These are phyloP conservation scores for Nycticebus coucang DNA, from an alignment of 2,113 vertebrate genomes.

Conservation along the genomic window DNA sequence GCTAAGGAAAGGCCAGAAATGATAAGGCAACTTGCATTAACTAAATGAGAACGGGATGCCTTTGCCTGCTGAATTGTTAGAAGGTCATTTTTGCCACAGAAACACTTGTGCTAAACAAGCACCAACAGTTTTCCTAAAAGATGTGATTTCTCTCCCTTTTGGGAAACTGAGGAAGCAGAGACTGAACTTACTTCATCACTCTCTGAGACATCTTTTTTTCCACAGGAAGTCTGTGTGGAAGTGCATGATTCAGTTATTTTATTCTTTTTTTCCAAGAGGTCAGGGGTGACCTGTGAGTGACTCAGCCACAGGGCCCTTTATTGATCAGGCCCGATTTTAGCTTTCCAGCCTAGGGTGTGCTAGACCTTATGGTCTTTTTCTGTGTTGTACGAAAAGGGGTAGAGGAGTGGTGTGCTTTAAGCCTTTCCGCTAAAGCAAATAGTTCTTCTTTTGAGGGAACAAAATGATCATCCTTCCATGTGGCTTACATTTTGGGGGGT, in stretches of 20 bases:
- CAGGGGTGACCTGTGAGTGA: not conserved
- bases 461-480: not conserved
- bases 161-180: conserved; percentile 39
- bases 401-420: not conserved
- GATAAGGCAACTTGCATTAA: not conserved
- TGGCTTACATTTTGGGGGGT: not conserved
- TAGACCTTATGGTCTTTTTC: not conserved
- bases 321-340: not conserved
- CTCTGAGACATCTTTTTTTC: conserved; percentile 24
- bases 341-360: not conserved
- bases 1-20: not conserved
- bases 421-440: not conserved
- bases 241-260: conserved; percentile 1
- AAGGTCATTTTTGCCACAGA: not conserved
- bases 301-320: not conserved
- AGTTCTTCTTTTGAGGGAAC: not conserved
- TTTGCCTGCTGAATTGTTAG: not conserved
- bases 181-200: not conserved
- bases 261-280: conserved; percentile 22
- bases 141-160: not conserved
- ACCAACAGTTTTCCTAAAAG: not conserved
- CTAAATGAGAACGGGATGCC: not conserved
- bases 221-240: not conserved
- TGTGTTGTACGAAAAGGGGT: not conserved
- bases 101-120: not conserved